phyloP scores from a whole-genome alignment of 2,113 vertebrate genomes.

The Cottus gobio region DNA sequence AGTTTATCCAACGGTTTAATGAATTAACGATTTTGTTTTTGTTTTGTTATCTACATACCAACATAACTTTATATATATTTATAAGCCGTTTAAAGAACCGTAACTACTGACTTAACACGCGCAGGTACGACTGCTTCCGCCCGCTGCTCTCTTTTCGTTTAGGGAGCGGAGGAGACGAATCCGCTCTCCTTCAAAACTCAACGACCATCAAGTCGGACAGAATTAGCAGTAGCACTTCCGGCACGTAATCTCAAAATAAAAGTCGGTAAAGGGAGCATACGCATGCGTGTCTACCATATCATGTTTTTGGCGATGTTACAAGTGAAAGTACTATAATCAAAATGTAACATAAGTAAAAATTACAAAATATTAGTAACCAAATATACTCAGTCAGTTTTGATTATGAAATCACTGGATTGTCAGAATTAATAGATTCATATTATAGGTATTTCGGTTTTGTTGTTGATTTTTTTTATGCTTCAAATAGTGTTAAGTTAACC shows the following conservation, averaged over 20 bases:
- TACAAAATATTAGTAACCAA: neutral
- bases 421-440: neutral
- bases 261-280: fast-evolving
- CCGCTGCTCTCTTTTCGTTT: conserved; percentile 26
- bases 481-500: neutral
- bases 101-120: neutral
- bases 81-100: neutral
- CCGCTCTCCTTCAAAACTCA: conserved; percentile 36
- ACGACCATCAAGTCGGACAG: neutral
- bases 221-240: neutral
- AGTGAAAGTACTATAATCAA: neutral
- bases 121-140: conserved; percentile 1
- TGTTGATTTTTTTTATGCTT: neutral
- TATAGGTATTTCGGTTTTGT: neutral
- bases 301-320: too few relatives aligned
- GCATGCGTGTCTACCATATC: neutral
- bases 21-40: neutral
- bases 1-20: neutral
- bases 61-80: neutral
- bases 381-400: neutral
- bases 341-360: neutral
- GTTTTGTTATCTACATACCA: neutral
- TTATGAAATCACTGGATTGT: neutral
- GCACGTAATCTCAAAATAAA: conserved; percentile 26
- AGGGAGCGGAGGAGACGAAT: neutral